phyloP scores from a whole-genome alignment of 2,888 invertebrate species.

The Tetanocera ferruginea region DNA sequence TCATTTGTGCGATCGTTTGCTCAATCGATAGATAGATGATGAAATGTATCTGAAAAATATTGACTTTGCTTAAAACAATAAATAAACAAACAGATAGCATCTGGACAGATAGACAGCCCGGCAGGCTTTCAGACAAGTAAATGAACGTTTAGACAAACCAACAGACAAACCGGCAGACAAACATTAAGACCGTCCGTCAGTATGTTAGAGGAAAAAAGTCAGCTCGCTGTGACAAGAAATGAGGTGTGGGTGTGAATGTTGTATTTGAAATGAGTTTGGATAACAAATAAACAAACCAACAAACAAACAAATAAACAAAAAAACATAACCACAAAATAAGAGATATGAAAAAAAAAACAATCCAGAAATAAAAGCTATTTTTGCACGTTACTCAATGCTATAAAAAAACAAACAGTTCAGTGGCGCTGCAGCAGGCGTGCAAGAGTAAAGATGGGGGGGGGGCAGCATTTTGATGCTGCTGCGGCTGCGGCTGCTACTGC shows the following conservation, averaged over 20 bases:
- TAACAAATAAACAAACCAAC: conserved; percentile 2
- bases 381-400: conserved; percentile 14
- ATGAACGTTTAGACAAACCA: not conserved
- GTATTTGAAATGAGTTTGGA: conserved; percentile 14
- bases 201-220: not conserved
- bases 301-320: not conserved
- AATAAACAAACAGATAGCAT: conserved; percentile 19
- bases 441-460: too few species aligned
- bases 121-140: not conserved
- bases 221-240: not conserved
- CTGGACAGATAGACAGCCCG: not conserved
- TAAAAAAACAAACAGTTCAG: not conserved
- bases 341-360: not conserved
- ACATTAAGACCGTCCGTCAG: not conserved
- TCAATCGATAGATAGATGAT: conserved; percentile 16
- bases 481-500: not conserved
- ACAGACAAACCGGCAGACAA: not conserved
- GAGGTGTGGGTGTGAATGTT: conserved; percentile 37
- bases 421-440: too few species aligned
- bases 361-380: not conserved
- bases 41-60: conserved; percentile 21
- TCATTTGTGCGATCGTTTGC: conserved; percentile 11
- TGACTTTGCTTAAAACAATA: conserved; percentile 29
- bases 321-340: not conserved
- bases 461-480: not conserved